A percentile compares a stretch with the other conserved stretches of the same genome.
phyloP scores from a whole-genome alignment of 2,113 vertebrate species.

The Tenebrosternarchus preto region DNA sequence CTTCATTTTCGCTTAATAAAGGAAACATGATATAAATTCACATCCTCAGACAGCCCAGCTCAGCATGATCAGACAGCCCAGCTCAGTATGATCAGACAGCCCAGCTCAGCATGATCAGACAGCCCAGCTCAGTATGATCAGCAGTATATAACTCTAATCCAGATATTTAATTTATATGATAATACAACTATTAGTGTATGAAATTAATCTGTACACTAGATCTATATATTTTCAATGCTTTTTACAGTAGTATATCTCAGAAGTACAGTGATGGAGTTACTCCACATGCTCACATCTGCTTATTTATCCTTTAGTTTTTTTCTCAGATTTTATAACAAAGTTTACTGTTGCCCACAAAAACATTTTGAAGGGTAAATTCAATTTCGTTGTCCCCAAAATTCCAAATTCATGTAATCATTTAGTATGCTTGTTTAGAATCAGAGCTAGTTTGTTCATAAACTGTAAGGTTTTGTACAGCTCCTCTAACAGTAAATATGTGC shows the following conservation, averaged over 20 bases:
- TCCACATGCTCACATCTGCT: too few relatives aligned
- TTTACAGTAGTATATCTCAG: not conserved
- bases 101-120: not conserved
- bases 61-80: not conserved
- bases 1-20: not conserved
- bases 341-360: not conserved
- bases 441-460: not conserved
- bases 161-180: not conserved
- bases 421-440: not conserved
- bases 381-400: not conserved
- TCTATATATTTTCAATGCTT: not conserved
- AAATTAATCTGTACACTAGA: not conserved
- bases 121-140: not conserved
- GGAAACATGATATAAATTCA: not conserved
- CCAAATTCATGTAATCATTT: not conserved
- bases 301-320: too few relatives aligned
- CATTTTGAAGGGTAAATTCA: not conserved
- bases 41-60: not conserved
- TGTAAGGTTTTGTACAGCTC: not conserved
- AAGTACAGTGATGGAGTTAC: too few relatives aligned
- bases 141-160: not conserved
- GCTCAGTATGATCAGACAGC: not conserved
- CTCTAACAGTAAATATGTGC: conserved; percentile 3
- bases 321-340: not conserved
- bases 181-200: not conserved